phyloP scores from a whole-genome alignment of 2,888 invertebrate species.

The Pachydiplax longipennis region DNA sequence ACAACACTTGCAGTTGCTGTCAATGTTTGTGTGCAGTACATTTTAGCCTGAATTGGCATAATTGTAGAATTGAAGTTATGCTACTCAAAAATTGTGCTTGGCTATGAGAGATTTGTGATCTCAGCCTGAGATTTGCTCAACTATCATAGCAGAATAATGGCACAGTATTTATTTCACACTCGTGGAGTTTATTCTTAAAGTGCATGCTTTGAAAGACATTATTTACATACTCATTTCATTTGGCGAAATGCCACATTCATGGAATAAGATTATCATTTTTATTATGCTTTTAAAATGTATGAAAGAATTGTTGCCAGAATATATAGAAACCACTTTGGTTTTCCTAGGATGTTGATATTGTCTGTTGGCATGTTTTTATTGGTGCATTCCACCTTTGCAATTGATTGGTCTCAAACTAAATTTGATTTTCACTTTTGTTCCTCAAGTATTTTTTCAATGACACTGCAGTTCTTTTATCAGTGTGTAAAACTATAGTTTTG shows the following conservation, averaged over 20 bases:
- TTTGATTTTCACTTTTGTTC: neutral
- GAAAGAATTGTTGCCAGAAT: neutral
- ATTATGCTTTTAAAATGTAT: neutral
- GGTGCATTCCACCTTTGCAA: neutral
- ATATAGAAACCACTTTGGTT: neutral
- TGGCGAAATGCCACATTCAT: neutral
- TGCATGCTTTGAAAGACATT: neutral
- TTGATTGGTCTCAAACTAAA: neutral
- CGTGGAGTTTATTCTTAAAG: neutral
- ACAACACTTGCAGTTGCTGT: neutral
- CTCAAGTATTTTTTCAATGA: neutral
- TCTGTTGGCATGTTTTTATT: slow-evolving; percentile 19
- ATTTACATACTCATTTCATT: neutral
- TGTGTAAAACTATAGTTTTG: neutral
- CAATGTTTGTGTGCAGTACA: neutral
- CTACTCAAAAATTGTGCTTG: neutral
- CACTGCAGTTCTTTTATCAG: neutral
- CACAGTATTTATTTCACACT: neutral
- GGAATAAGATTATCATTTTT: neutral
- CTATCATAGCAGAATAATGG: neutral
- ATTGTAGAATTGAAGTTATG: neutral
- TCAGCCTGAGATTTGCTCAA: neutral
- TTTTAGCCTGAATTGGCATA: neutral
- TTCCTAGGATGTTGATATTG: neutral
- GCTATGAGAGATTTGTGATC: neutral